Base-by-base conservation (phyloP, 2,113 vertebrate genomes). In the Dipodomys merriami region DNA sequence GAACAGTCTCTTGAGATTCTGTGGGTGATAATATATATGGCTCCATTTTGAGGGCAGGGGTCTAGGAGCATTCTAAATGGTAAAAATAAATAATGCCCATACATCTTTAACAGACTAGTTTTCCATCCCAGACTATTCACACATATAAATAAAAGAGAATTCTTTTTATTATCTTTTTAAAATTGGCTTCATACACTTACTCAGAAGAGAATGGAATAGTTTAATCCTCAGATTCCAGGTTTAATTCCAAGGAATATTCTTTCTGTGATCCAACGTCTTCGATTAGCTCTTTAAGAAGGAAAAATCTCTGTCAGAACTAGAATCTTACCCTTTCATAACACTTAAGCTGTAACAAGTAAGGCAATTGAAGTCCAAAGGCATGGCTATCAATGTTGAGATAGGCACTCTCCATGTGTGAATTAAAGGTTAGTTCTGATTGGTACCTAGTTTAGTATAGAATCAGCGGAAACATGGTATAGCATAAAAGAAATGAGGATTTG, bases 81-180 rank as follows among this genome's bases (percentile, higher is more conserved):
- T 29, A 65, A 80, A 94, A 93, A 72, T 93, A 88, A 87, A 93
- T 92, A 95, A 93, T 68, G 67, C 49, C 87, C 78, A 57, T 74
- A 74, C 1, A 76, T 91, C 73, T 82, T 94, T 33, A 46, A 10
- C 78, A 65, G 77, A 73, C 49, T 88, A 46, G 15, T 87, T 60
- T 94, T 95, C 57, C 88, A 6, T 91, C 65, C 79, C 73, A 94
- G 60, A 16, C 71, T 88, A 12, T 27, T 74, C 27, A 10, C 18
- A 91, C 49, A 25, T 53, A 69, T 44, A n/a, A 88, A 30, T 16
- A 93, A 94, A 91, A 44, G 30, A 62, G 71, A 95, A 68, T 60
- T 81, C 0, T 65, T 90, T 91, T 83, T 77, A 53, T 83, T 87
- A 82, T 53, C 83, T 74, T 79, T 91, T 71, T 49, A 93, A 67